Evolutionary conservation across 2,888 invertebrate genomes (phyloP), one percentile per base, ranked within the genome.

Genomic region (Automeris io): DNA sequence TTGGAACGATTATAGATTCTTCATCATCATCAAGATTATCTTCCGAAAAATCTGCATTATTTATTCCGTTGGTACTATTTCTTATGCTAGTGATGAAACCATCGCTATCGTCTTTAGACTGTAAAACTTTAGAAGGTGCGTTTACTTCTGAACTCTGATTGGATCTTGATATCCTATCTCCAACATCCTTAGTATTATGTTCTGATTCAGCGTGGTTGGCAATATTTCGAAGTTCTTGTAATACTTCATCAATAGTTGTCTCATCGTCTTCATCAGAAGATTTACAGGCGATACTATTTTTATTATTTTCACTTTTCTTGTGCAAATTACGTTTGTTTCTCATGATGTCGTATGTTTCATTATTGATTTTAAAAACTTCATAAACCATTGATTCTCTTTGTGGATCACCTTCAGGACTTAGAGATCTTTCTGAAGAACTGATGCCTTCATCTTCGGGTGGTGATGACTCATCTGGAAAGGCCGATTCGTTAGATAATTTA

Each of bases 391-490:
- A 83, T 46, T 90, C 89, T 45, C 88, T 75, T 64, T 90, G 90
- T 1, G 83, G 74, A 45, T 90, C 90, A 21, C 90, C 90, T 61
- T 93, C 93, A 0, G 94, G 93, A 43, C 92, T 93, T 29, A 93
- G 80, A 25, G 94, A 94, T 50, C 92, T 87, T 65, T 95, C 95
- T 0, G 95, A 95, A 5, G 95, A 95, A 59, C 94, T 95, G 50
- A 95, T 95, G 4, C 95, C 95, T 86, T 95, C 95, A 61, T 95
- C 95, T 77, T 95, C 95, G 24, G 93, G 93, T 49, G 94, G 93
- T 4, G 93, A 92, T 26, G 92, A 91, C 59, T 89, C 90, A 57
- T 87, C 90, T 90, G 61, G 2, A 12, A 43, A 41, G 38, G 34
- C n/a, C 18, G 19, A 3, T 13, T 8, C 32, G 32, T 37, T 4